These are phyloP conservation scores for Asarcornis scutulata DNA, from an alignment of 2,113 vertebrate genomes.

Conservation along the genomic window DNA sequence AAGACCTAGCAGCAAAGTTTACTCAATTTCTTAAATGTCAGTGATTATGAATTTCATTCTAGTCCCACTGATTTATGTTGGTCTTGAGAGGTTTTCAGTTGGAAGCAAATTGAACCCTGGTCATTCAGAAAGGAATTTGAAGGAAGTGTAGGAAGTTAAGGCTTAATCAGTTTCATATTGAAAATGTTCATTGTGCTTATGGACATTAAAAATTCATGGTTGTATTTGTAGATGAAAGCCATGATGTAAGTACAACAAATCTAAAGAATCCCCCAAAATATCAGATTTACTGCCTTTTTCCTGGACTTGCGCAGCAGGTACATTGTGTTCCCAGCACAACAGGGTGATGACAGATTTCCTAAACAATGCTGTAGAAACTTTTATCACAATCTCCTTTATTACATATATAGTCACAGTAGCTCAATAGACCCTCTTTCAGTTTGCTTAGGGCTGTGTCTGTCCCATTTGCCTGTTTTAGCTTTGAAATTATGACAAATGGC, in stretches of 20 bases:
- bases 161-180: neutral
- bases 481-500: neutral
- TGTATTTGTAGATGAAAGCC: neutral
- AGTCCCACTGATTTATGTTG: neutral
- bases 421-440: neutral
- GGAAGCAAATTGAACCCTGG: neutral
- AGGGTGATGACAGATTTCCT: neutral
- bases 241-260: neutral
- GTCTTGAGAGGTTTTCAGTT: neutral
- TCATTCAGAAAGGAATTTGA: neutral
- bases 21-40: neutral
- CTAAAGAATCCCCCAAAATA: neutral
- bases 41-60: neutral
- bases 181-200: neutral
- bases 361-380: neutral
- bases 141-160: neutral
- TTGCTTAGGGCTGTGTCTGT: neutral
- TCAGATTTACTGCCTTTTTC: neutral
- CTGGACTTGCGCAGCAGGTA: neutral
- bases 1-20: neutral
- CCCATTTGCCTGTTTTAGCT: neutral
- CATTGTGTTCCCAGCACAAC: accelerated
- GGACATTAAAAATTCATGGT: neutral
- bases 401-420: neutral
- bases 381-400: neutral